These are phyloP conservation scores for Euplexia lucipara DNA, from an alignment of 2,888 invertebrate genomes.

Conservation along the genomic window DNA sequence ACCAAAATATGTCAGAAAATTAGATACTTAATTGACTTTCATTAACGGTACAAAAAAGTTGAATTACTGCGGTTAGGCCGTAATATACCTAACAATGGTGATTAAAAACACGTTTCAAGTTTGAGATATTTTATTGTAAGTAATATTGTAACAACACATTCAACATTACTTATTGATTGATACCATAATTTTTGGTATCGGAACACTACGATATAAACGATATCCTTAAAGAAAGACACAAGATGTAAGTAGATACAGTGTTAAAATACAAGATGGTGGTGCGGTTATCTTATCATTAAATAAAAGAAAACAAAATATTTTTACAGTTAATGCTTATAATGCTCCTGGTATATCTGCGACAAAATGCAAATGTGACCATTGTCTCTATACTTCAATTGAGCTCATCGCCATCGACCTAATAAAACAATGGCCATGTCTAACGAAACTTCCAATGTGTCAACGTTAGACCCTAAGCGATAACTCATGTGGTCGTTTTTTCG, in stretches of 20 bases:
- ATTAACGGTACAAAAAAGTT: slow-evolving; percentile 35
- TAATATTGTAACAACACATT: slow-evolving; percentile 39
- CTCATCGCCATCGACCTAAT: too few relatives aligned
- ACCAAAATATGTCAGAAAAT: slow-evolving; percentile 62
- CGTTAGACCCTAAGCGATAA: too few relatives aligned
- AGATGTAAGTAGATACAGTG: slow-evolving; percentile 12
- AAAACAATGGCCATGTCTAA: too few relatives aligned
- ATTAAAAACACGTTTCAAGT: slow-evolving; percentile 51
- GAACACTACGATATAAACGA: slow-evolving; percentile 21
- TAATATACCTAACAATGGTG: slow-evolving; percentile 27
- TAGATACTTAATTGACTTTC: slow-evolving; percentile 38
- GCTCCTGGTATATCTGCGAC: too few relatives aligned
- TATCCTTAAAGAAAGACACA: slow-evolving; percentile 15
- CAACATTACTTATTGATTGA: slow-evolving; percentile 31
- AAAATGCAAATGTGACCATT: too few relatives aligned
- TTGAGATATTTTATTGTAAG: slow-evolving; percentile 51
- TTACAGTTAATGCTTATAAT: slow-evolving; percentile 20
- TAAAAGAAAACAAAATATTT: slow-evolving; percentile 14
- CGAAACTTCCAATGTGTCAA: too few relatives aligned
- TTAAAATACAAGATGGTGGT: slow-evolving; percentile 22
- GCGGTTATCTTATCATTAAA: not conserved
- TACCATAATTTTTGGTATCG: slow-evolving; percentile 56
- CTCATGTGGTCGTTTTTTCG: too few relatives aligned
- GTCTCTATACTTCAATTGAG: too few relatives aligned
- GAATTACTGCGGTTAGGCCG: slow-evolving; percentile 58